phyloP scores from a whole-genome alignment of 2,113 vertebrate genomes.

The Hypocryptadius cinnamomeus region DNA sequence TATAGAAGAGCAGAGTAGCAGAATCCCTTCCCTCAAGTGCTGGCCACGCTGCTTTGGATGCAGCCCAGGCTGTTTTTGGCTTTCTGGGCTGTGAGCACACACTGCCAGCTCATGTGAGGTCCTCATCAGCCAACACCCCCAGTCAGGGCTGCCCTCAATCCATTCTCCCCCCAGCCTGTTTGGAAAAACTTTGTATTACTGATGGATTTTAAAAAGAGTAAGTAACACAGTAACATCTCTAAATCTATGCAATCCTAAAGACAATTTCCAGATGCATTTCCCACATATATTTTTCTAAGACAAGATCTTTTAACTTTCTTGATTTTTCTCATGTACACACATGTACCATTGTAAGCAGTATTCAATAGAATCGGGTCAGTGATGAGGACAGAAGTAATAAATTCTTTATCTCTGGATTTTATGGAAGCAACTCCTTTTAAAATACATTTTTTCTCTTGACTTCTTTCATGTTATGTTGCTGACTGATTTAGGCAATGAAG shows the following conservation, averaged over 20 bases:
- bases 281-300: not conserved
- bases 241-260: not conserved
- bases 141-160: not conserved
- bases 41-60: rapidly evolving
- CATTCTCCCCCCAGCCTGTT: not conserved
- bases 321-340: not conserved
- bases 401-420: constrained; percentile 63
- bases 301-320: not conserved
- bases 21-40: not conserved
- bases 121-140: not conserved
- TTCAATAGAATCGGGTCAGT: constrained; percentile 31
- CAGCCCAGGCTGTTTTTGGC: not conserved
- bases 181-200: not conserved
- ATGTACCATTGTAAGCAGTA: not conserved
- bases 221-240: not conserved
- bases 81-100: not conserved
- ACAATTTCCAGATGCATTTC: constrained; percentile 36
- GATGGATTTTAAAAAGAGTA: not conserved
- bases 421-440: constrained; percentile 58
- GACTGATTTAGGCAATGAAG: constrained; percentile 50
- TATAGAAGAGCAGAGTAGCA: not conserved
- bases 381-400: constrained; percentile 54
- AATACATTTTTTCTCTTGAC: constrained; percentile 43
- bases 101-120: not conserved
- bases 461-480: constrained; percentile 44